Conservation (phyloP, 2,113 vertebrate genomes). For the Scomber japonicus region DNA sequence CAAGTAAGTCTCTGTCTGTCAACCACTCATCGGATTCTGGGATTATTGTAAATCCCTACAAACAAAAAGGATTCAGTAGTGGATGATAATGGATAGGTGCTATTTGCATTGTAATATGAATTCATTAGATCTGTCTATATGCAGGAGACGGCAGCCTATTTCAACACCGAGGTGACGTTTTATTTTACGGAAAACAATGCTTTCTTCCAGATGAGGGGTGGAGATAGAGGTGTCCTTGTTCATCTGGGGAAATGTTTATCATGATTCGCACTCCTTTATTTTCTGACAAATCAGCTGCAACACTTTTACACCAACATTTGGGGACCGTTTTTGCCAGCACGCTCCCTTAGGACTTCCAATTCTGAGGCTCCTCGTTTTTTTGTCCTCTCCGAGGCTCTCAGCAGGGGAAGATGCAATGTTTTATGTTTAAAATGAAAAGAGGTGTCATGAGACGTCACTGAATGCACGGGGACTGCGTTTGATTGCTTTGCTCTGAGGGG, state of each 20-base stretch:
- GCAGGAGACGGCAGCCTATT: conserved; percentile 32
- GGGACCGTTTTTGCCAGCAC: neutral
- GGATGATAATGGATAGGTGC: conserved; percentile 61
- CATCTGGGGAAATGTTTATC: conserved; percentile 68
- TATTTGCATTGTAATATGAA: conserved; percentile 73
- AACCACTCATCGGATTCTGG: conserved; percentile 45
- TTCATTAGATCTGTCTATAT: conserved; percentile 46
- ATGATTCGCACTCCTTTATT: conserved; percentile 44
- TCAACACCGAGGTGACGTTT: conserved; percentile 47
- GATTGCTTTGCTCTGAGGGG: conserved; percentile 68
- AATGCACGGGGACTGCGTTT: conserved; percentile 62
- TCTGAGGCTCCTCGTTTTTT: conserved; percentile 38
- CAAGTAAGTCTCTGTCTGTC: conserved; percentile 51
- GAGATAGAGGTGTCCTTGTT: conserved; percentile 67
- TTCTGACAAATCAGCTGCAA: conserved; percentile 60
- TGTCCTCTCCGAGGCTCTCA: conserved; percentile 48
- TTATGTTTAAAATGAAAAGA: conserved; percentile 71
- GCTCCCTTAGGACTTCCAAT: conserved; percentile 52
- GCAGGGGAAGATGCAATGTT: conserved; percentile 54
- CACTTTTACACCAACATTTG: conserved; percentile 60
- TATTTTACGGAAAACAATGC: conserved; percentile 44
- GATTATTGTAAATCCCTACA: conserved; percentile 66
- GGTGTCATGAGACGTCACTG: conserved; percentile 67
- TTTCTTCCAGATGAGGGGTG: conserved; percentile 47
- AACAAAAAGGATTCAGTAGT: conserved; percentile 57